A percentile compares a stretch with the other conserved stretches of the same genome.
Evolutionary conservation across 2,113 vertebrate genomes (phyloP).

Genomic region (Eretmochelys imbricata): DNA sequence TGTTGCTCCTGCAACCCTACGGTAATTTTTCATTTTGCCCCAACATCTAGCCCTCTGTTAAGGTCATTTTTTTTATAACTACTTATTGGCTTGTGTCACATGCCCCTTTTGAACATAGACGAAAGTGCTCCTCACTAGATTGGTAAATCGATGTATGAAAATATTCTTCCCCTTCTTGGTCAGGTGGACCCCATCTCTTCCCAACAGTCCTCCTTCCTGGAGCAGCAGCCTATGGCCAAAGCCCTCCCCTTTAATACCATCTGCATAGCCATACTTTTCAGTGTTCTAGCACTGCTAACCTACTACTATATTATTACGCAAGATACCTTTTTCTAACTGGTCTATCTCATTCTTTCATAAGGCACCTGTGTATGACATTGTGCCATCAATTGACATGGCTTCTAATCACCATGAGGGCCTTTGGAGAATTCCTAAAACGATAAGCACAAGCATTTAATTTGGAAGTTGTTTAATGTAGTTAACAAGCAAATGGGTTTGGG

Average conservation of each 20-base stretch:
- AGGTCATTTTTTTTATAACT: background rate
- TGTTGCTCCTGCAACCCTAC: too few species aligned
- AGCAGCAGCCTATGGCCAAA: background rate
- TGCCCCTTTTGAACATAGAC: background rate
- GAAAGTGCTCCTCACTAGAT: too few species aligned
- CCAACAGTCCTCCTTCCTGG: background rate
- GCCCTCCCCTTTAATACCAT: background rate
- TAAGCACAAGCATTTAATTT: fast-evolving
- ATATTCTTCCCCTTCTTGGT: background rate
- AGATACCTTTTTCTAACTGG: background rate
- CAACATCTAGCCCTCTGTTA: too few species aligned
- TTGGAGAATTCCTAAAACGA: background rate
- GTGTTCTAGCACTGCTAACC: background rate
- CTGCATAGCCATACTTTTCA: background rate
- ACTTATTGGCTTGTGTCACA: background rate
- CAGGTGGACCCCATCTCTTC: background rate
- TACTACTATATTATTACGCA: background rate
- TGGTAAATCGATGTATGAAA: background rate
- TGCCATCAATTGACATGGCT: too few species aligned
- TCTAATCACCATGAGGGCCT: fast-evolving
- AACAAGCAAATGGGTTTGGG: fast-evolving
- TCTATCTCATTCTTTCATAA: background rate
- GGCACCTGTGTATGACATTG: background rate
- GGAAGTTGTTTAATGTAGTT: fast-evolving
- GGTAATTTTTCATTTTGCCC: too few species aligned